Evolutionary conservation across 2,113 vertebrate species (phyloP).

Genomic region (Tetrao urogallus): DNA sequence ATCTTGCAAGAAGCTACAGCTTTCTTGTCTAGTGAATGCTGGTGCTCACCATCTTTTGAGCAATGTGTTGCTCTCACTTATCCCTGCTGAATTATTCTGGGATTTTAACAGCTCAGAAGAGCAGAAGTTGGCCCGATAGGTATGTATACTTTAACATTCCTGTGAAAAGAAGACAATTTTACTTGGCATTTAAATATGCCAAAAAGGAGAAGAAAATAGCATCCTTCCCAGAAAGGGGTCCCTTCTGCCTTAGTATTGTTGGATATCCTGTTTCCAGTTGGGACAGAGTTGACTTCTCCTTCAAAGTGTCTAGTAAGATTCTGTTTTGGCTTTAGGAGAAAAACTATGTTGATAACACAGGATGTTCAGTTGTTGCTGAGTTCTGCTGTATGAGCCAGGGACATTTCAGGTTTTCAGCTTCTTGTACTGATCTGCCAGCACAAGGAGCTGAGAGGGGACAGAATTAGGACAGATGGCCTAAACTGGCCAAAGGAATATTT

Average conservation of each 20-base stretch:
- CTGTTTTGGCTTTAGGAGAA: neutral
- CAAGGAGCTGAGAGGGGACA: no score
- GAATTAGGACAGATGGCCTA: no score
- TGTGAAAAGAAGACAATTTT: neutral
- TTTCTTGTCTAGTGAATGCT: neutral
- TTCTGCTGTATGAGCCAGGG: no score
- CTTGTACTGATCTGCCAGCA: no score
- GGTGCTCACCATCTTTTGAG: neutral
- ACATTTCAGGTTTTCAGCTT: no score
- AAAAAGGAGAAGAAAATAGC: neutral
- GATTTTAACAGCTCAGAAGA: neutral
- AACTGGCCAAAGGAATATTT: no score
- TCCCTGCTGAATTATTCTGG: neutral
- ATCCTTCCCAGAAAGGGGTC: neutral
- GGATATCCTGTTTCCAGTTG: neutral
- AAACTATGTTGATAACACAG: neutral
- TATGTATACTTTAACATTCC: neutral
- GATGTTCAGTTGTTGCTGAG: no score
- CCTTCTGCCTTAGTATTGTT: neutral
- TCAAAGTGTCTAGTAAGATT: neutral
- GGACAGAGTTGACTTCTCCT: neutral
- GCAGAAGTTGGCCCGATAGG: neutral
- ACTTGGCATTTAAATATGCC: neutral
- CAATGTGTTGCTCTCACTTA: neutral
- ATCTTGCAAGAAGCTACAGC: neutral